Evolutionary conservation across 2,113 vertebrate species (phyloP).

Genomic region (Podilymbus podiceps): DNA sequence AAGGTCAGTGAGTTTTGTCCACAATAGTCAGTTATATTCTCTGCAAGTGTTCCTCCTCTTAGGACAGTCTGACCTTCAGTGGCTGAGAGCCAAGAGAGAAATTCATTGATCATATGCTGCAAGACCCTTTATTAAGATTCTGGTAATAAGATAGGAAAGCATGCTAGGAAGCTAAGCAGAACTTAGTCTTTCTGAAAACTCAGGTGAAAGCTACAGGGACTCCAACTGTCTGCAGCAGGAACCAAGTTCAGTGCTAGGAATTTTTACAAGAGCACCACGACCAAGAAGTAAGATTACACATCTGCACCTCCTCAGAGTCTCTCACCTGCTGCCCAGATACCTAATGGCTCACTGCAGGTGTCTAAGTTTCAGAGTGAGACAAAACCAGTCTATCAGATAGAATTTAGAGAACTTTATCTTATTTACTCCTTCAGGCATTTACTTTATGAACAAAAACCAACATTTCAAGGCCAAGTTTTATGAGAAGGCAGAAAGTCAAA

Average conservation of each 20-base stretch:
- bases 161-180: not conserved
- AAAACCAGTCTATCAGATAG: not conserved
- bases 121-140: not conserved
- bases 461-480: not conserved
- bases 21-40: not conserved
- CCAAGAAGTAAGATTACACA: not conserved
- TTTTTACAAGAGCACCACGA: not conserved
- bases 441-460: not conserved
- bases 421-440: not conserved
- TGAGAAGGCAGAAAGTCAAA: not conserved
- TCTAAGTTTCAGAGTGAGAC: not conserved
- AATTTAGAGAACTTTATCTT: not conserved
- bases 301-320: not conserved
- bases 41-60: not conserved
- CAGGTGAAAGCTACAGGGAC: not conserved
- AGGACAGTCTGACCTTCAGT: not conserved
- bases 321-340: not conserved
- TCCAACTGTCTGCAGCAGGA: not conserved
- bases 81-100: not conserved
- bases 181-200: not conserved
- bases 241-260: not conserved
- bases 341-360: not conserved
- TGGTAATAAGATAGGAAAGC: not conserved
- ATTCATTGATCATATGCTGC: not conserved
- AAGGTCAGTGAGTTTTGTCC: not conserved